A percentile compares a stretch with the other conserved stretches of the same genome.
Evolutionary conservation across 2,113 vertebrate genomes (phyloP).

Genomic region (Tyto alba): DNA sequence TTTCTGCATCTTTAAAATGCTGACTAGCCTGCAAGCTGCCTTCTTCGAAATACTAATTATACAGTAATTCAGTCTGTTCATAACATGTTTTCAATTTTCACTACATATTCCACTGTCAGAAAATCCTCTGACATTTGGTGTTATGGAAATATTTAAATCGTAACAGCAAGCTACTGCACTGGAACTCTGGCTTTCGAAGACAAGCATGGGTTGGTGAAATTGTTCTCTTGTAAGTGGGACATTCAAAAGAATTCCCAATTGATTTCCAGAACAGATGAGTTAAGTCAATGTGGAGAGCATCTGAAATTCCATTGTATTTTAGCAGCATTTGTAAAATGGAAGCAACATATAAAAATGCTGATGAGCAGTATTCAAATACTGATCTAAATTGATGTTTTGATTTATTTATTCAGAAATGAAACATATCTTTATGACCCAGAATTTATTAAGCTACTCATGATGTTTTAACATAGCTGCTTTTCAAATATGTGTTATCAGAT

Average conservation of each 20-base stretch:
- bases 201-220: neutral
- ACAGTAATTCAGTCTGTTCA: slow-evolving; percentile 33
- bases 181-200: slow-evolving; percentile 17
- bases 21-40: slow-evolving; percentile 9
- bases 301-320: slow-evolving; percentile 1
- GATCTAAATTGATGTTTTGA: neutral
- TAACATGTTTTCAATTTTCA: slow-evolving; percentile 62
- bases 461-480: neutral
- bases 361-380: neutral
- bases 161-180: slow-evolving; percentile 7
- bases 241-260: slow-evolving; percentile 13
- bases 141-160: slow-evolving; percentile 58
- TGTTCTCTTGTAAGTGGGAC: neutral
- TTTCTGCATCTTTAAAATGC: slow-evolving; percentile 51
- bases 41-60: slow-evolving; percentile 41
- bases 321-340: neutral
- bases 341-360: neutral
- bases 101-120: slow-evolving; percentile 52
- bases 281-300: neutral
- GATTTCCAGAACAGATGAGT: neutral
- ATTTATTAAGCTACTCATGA: neutral
- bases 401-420: neutral
- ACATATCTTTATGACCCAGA: neutral
- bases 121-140: slow-evolving; percentile 37
- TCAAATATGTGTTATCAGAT: neutral